Percentiles rank a stretch among this genome's conserved stretches.
Conservation (phyloP, 2,113 vertebrate species). For the Henicopernis longicauda region DNA sequence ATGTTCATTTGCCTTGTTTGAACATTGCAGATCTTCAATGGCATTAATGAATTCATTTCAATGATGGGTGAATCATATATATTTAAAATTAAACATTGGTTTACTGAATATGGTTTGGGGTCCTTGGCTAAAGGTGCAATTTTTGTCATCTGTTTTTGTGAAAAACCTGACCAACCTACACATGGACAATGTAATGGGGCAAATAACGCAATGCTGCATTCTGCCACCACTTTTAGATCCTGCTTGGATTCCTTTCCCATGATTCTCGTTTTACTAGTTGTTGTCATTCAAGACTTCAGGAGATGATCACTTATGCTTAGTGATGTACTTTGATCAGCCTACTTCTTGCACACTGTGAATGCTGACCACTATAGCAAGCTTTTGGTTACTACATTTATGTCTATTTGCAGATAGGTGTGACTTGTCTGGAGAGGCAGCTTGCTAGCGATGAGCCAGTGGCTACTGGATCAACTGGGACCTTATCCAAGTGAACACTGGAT, state of each 20-base stretch:
- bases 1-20: not conserved
- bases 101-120: not conserved
- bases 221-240: not conserved
- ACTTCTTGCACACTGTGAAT: not conserved
- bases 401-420: not conserved
- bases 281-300: not conserved
- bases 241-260: not conserved
- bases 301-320: not conserved
- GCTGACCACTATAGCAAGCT: not conserved
- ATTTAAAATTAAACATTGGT: not conserved
- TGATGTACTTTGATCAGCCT: not conserved
- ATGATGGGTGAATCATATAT: not conserved
- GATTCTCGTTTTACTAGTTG: not conserved
- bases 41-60: not conserved
- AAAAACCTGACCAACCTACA: not conserved
- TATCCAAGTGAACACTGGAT: not conserved
- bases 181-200: not conserved
- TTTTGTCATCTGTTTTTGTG: not conserved
- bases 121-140: not conserved
- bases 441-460: not conserved
- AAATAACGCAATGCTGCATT: not conserved
- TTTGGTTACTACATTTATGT: not conserved
- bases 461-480: not conserved
- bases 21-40: not conserved
- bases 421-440: not conserved